Evolutionary conservation across 2,113 vertebrate species (phyloP).

Genomic region (Diadophis punctatus): DNA sequence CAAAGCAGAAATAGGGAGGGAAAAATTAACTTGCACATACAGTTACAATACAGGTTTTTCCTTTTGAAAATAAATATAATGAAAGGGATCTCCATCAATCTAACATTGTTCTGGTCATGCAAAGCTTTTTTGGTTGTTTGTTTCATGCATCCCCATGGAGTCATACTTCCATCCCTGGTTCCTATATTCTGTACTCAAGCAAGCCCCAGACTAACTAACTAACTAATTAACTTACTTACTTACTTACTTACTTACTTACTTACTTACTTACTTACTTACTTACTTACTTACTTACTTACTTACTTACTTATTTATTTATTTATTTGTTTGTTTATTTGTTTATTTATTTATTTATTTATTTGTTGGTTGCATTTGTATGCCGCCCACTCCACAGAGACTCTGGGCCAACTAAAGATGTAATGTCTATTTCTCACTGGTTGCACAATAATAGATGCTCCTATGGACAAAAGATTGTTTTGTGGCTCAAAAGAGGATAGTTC

Average conservation of each 20-base stretch:
- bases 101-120: background rate
- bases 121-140: background rate
- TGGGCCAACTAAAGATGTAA: background rate
- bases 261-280: too few relatives aligned
- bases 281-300: too few relatives aligned
- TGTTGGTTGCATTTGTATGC: too few relatives aligned
- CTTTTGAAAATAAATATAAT: background rate
- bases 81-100: background rate
- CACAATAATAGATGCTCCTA: background rate
- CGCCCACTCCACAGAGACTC: too few relatives aligned
- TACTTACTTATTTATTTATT: too few relatives aligned
- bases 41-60: background rate
- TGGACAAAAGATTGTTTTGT: conserved; percentile 18
- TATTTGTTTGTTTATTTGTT: too few relatives aligned
- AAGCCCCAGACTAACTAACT: background rate
- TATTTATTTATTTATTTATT: too few relatives aligned
- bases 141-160: background rate
- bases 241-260: too few relatives aligned
- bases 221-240: too few relatives aligned
- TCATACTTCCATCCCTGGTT: background rate
- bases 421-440: background rate
- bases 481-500: background rate
- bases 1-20: background rate
- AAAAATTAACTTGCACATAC: background rate
- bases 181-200: background rate